A percentile compares a stretch with the other conserved stretches of the same genome.
These are phyloP conservation scores for Pogonognathellus flavescens DNA, from an alignment of 1,140 invertebrate species.

Conservation along the genomic window DNA sequence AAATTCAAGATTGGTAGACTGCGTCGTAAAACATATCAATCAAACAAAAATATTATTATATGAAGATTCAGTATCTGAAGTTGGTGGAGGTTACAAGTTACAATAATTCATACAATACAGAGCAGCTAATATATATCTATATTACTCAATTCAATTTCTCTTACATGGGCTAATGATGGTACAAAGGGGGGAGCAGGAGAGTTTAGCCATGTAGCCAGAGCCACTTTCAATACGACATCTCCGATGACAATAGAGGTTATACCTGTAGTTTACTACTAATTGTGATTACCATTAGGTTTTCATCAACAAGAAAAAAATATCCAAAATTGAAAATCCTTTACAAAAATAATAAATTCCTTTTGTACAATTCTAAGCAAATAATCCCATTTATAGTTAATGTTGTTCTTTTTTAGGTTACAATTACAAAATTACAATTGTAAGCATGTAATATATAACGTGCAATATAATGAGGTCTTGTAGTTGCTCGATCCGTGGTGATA, in stretches of 20 bases:
- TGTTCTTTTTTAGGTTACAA: conserved; percentile 33
- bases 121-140: conserved; percentile 19
- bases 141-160: conserved; percentile 39
- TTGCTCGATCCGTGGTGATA: not conserved
- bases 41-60: conserved; percentile 10
- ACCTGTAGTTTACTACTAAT: conserved; percentile 24
- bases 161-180: conserved; percentile 37
- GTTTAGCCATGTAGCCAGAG: conserved; percentile 14
- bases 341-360: conserved; percentile 45
- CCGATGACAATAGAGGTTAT: conserved; percentile 32
- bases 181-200: conserved; percentile 21
- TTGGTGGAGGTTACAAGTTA: not conserved
- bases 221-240: conserved; percentile 3
- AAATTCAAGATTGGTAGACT: conserved; percentile 25
- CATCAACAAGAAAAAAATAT: conserved; percentile 25
- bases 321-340: conserved; percentile 25
- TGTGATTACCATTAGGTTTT: conserved; percentile 36
- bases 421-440: not conserved
- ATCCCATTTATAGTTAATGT: not conserved
- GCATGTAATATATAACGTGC: not conserved
- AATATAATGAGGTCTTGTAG: not conserved
- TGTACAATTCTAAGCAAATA: conserved; percentile 25
- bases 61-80: conserved; percentile 5
- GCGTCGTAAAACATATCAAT: conserved; percentile 20
- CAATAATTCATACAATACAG: conserved; percentile 37